Conservation (phyloP, 1,140 invertebrate genomes). For the Drosophila sp. region DNA sequence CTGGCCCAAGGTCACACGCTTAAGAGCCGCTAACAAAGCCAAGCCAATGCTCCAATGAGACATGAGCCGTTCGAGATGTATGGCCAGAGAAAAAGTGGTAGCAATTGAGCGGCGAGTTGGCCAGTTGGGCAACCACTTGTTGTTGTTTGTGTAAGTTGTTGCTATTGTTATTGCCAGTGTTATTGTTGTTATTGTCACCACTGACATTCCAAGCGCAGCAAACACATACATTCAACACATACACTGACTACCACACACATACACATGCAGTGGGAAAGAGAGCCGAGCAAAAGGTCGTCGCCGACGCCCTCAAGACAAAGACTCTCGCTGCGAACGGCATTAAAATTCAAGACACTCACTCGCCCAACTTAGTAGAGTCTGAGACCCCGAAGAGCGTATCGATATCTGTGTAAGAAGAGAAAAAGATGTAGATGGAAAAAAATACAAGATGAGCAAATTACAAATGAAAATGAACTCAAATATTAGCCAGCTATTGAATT, state of each 20-base stretch:
- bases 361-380: constrained; percentile 6
- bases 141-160: constrained; percentile 57
- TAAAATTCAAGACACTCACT: constrained; percentile 53
- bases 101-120: constrained; percentile 67
- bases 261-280: constrained; percentile 21
- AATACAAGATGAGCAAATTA: constrained; percentile 54
- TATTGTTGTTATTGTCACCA: constrained; percentile 52
- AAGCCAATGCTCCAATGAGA: constrained; percentile 11
- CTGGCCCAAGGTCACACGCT: constrained; percentile 62
- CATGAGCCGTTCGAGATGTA: constrained; percentile 8
- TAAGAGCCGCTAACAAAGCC: constrained; percentile 23
- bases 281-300: constrained; percentile 58
- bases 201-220: constrained; percentile 43
- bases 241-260: constrained; percentile 10
- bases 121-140: constrained; percentile 79
- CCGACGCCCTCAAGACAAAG: constrained; percentile 55
- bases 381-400: constrained; percentile 51
- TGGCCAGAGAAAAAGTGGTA: constrained; percentile 46
- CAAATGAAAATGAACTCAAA: constrained; percentile 54
- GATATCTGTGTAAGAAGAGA: constrained; percentile 48
- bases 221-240: constrained; percentile 50
- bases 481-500: constrained; percentile 44
- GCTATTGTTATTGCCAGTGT: too few species aligned
- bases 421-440: constrained; percentile 12
- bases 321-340: constrained; percentile 23